A percentile compares a stretch with the other conserved stretches of the same genome.
phyloP scores from a whole-genome alignment of 2,888 invertebrate species.

The Synergus itoensis region DNA sequence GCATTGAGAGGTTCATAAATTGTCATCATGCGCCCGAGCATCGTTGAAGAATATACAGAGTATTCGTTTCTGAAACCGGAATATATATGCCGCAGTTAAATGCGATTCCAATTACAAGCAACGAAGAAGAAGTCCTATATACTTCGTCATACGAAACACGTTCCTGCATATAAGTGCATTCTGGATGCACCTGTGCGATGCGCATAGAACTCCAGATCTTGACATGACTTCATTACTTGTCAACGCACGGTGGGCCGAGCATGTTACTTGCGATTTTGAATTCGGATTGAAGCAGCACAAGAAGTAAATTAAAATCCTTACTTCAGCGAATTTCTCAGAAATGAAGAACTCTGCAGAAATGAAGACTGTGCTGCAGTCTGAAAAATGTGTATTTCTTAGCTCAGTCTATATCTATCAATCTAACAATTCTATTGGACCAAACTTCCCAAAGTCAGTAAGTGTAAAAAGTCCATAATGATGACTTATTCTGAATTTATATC shows the following conservation, averaged over 20 bases:
- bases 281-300: slow-evolving; percentile 38
- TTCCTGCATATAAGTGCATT: slow-evolving; percentile 39
- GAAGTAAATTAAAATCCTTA: slow-evolving; percentile 34
- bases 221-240: slow-evolving; percentile 41
- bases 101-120: slow-evolving; percentile 36
- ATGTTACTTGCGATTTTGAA: slow-evolving; percentile 35
- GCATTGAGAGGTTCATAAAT: slow-evolving; percentile 35
- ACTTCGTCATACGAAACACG: slow-evolving; percentile 37
- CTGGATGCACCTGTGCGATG: slow-evolving; percentile 36
- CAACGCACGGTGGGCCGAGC: slow-evolving; percentile 37
- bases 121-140: slow-evolving; percentile 22
- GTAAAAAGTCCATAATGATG: neutral
- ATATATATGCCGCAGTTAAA: slow-evolving; percentile 34
- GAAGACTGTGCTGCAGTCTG: neutral
- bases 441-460: neutral
- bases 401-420: too few species aligned
- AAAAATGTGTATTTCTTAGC: neutral
- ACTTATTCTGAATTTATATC: neutral
- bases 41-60: slow-evolving; percentile 12
- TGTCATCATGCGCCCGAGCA: slow-evolving; percentile 19
- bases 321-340: slow-evolving; percentile 24
- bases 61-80: slow-evolving; percentile 35
- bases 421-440: too few species aligned
- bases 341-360: too few species aligned
- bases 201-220: slow-evolving; percentile 32